Conservation (phyloP, 1,140 invertebrate species). For the Dendrolimus kikuchii region DNA sequence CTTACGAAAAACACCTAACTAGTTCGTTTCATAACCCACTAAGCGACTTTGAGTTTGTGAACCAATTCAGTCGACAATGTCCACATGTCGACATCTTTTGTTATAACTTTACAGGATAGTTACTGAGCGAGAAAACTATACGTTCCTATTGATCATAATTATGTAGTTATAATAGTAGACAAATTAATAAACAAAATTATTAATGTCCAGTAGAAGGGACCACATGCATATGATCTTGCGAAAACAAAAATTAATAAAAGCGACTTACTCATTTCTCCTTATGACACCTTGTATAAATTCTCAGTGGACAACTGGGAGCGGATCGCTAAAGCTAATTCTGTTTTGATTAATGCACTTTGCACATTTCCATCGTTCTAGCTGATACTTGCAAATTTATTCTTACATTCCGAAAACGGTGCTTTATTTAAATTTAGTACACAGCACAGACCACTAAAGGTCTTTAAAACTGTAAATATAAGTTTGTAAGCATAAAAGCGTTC, state of each 20-base stretch:
- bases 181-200: too few relatives aligned
- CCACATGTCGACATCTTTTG: too few relatives aligned
- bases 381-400: slow-evolving; percentile 28
- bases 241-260: slow-evolving; percentile 15
- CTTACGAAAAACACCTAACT: too few relatives aligned
- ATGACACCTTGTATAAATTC: slow-evolving; percentile 50
- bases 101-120: too few relatives aligned
- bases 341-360: slow-evolving; percentile 68
- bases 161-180: too few relatives aligned
- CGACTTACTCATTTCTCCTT: slow-evolving; percentile 30
- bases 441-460: slow-evolving; percentile 9
- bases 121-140: too few relatives aligned
- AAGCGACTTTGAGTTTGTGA: too few relatives aligned
- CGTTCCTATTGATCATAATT: too few relatives aligned
- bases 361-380: slow-evolving; percentile 59
- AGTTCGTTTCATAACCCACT: too few relatives aligned
- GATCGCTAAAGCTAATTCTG: slow-evolving; percentile 71
- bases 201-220: too few relatives aligned
- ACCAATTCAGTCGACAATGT: too few relatives aligned
- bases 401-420: slow-evolving; percentile 7
- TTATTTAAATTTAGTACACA: slow-evolving; percentile 26
- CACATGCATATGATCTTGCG: too few relatives aligned
- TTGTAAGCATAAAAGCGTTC: slow-evolving; percentile 8
- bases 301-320: slow-evolving; percentile 58
- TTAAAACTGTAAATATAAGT: slow-evolving; percentile 9